Evolutionary conservation across 2,888 invertebrate genomes (phyloP), one percentile per base, ranked within the genome.

Genomic region (Xiphydria camelus): DNA sequence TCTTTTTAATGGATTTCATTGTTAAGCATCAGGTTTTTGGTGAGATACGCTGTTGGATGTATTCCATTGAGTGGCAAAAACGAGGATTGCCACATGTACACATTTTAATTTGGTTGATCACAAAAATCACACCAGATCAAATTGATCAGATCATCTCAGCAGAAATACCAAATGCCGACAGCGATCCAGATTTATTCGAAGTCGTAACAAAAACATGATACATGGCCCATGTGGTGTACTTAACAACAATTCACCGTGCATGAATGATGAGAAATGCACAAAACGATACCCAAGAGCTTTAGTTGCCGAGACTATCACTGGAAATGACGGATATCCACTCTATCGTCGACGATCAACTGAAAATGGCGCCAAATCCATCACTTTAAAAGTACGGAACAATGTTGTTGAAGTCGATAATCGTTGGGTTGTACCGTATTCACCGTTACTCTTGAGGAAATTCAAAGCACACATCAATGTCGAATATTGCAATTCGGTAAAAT

Each of bases 141-240:
- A 54, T 62, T 12, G 59, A 60, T 41, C 12, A 32, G 7, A n/a
- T 53, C 2, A 55, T 57, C 14, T 29, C 7, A 7, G 47, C 50
- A 0, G 45, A 55, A 46, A 44, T 55, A 10, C 62, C 72, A 19
- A 53, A 71, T 56, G 52, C 53, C 9, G 12, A 41, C 7, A 14
- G 15, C 14, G 49, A 64, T 50, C 56, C 46, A 7, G 41, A 41
- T 7, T 39, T 69, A 9, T 45, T 54, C 46, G 51, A 62, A 10
- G 55, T 70, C 54, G 67, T 76, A 25, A 66, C 50, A 4, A 67
- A 55, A 57, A 70, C 41, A 78, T 77, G 70, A 59, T 70, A 32
- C 76, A 78, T 66, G 76, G 75, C 20, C 76, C 76, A 39, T 76
- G 76, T 56, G 76, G 75, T 43, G 46, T 37, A 31, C 38, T 66